Percentiles rank a stretch among this genome's conserved stretches.
phyloP scores from a whole-genome alignment of 2,113 vertebrate species.

The Cryptotis parvus region DNA sequence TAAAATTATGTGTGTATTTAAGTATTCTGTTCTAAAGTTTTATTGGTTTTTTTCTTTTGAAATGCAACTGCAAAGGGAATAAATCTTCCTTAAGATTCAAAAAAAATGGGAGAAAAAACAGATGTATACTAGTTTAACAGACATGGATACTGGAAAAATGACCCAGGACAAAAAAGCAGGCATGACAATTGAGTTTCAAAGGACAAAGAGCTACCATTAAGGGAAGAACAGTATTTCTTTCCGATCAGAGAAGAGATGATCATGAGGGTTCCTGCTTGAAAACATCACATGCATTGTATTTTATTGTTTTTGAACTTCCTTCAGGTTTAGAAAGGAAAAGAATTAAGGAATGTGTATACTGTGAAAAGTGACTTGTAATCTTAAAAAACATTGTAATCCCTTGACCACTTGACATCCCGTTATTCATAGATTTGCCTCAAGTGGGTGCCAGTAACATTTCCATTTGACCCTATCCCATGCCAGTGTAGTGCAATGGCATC shows the following conservation, averaged over 20 bases:
- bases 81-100: conserved; percentile 18
- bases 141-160: conserved; percentile 3
- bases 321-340: conserved; percentile 24
- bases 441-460: no score
- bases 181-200: conserved; percentile 44
- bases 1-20: conserved; percentile 45
- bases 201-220: conserved; percentile 18
- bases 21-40: not conserved
- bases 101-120: not conserved
- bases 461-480: no score
- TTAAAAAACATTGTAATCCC: no score
- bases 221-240: not conserved
- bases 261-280: conserved; percentile 1
- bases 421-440: no score
- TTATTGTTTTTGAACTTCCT: not conserved
- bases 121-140: not conserved
- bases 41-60: not conserved
- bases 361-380: conserved; percentile 29
- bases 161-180: conserved; percentile 13
- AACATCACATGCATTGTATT: not conserved
- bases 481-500: no score
- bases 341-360: not conserved
- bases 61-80: conserved; percentile 29
- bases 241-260: not conserved
- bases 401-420: no score